Base-by-base conservation (phyloP, 2,888 invertebrate species). In the Lagria hirta region DNA sequence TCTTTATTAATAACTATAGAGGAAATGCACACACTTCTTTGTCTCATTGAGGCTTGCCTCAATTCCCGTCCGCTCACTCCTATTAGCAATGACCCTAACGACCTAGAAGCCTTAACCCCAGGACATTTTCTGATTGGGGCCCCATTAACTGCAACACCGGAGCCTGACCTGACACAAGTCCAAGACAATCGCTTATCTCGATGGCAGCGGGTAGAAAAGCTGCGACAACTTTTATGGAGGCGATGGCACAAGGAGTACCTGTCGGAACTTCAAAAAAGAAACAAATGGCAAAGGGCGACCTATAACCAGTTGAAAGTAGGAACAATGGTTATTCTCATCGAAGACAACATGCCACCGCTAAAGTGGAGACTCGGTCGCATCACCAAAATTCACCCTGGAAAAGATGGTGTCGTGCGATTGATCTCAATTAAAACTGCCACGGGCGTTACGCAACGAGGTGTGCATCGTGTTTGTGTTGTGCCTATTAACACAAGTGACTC, bases 11-110 rank as follows among this genome's bases (percentile, higher is more conserved):
- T 30, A 11, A 30, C 20, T 6, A 30, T 12, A 16, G 40, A 40
- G 7, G 23, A 40, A 22, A 7, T 40, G 15, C 8, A 28, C 10
- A 30, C 30, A 2, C n/a, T 40, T 2, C 11, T 23, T 5, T 13
- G 7, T 14, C 4, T 8, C 10, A 15, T 37, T 7, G 21, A 37
- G 11, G 28, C 37, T 1, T 28, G 27, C 17, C 8, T 37, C 2
- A 37, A 37, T 37, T 37, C 27, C 3, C 13, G 37, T 5, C 37
- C 37, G 1, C 14, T 37, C 8, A 11, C 10, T 5, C 28, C 37
- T 6, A 11, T 37, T 15, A 17, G 28, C 16, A 16, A 24, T 2
- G 27, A 36, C 10, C 24, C 26, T 1, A 11, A 8, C 11, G 37
- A 37, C 21, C 14, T 29, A 12, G 3, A 10, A 3, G 7, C 28